A percentile compares a stretch with the other conserved stretches of the same genome.
Conservation (phyloP, 2,888 invertebrate species). For the Bellardia bayeri region DNA sequence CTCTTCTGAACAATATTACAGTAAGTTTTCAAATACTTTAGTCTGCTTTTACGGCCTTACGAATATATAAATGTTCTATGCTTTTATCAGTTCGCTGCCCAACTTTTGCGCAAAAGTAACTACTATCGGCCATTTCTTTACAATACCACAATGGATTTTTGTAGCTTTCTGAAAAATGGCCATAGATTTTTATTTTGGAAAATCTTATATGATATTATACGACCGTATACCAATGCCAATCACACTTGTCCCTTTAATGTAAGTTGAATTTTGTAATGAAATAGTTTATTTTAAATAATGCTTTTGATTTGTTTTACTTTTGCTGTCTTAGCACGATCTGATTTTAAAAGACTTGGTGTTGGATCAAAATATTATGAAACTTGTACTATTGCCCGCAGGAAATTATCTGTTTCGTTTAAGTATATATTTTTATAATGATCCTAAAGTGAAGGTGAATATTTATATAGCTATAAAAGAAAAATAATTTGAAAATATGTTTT, state of each 20-base stretch:
- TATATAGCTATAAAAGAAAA: not conserved
- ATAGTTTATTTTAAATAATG: not conserved
- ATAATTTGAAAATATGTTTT: not conserved
- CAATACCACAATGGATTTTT: slow-evolving; percentile 21
- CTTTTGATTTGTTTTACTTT: not conserved
- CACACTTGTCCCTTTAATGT: slow-evolving; percentile 48
- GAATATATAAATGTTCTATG: not conserved
- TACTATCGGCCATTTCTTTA: slow-evolving; percentile 58
- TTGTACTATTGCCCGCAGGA: not conserved
- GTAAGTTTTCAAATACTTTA: not conserved
- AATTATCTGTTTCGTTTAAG: not conserved
- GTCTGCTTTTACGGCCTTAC: too few species aligned
- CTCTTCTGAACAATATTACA: not conserved
- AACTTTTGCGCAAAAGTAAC: slow-evolving; percentile 49
- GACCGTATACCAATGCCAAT: slow-evolving; percentile 8
- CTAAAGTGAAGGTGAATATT: not conserved
- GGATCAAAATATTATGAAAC: not conserved
- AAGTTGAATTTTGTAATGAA: not conserved
- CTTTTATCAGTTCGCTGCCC: not conserved
- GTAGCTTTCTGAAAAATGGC: slow-evolving; percentile 16
- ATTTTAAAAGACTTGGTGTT: not conserved
- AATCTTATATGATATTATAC: not conserved
- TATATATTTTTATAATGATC: not conserved
- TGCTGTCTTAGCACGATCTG: not conserved
- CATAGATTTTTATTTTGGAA: slow-evolving; percentile 39